A percentile compares a stretch with the other conserved stretches of the same genome.
Conservation (phyloP, 2,113 vertebrate genomes). For the Panthera tigris region DNA sequence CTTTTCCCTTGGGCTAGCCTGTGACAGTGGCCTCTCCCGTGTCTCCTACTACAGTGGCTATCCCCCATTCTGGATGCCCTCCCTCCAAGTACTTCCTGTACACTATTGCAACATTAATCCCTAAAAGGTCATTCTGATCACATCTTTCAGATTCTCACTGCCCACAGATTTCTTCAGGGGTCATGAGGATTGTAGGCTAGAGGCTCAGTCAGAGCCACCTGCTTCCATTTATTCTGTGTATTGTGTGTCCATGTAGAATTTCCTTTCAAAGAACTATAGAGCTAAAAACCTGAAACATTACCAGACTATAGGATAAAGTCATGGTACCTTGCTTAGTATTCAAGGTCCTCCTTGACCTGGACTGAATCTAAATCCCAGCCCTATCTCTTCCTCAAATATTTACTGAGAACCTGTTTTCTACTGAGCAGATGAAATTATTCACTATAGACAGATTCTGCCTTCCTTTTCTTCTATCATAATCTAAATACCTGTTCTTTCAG, state of each 20-base stretch:
- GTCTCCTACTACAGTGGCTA: not conserved
- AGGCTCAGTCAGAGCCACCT: not conserved
- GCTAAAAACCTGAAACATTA: not conserved
- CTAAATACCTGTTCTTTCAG: not conserved
- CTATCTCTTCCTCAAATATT: not conserved
- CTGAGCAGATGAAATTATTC: not conserved
- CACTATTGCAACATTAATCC: not conserved
- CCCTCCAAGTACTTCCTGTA: not conserved
- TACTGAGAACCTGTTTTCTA: not conserved
- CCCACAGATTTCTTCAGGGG: not conserved
- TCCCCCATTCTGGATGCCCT: not conserved
- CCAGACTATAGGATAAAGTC: not conserved
- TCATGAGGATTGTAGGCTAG: not conserved
- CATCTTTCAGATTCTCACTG: not conserved
- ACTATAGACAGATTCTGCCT: not conserved
- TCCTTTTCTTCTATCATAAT: not conserved
- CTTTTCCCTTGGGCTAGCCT: not conserved
- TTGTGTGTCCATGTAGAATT: not conserved
- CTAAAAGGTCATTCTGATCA: not conserved
- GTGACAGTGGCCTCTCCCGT: no score
- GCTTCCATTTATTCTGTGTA: not conserved
- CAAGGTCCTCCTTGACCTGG: not conserved
- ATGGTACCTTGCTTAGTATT: not conserved
- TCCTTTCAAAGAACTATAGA: not conserved
- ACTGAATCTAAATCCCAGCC: not conserved